Conservation (phyloP, 2,888 invertebrate genomes). For the Tachina lurida region DNA sequence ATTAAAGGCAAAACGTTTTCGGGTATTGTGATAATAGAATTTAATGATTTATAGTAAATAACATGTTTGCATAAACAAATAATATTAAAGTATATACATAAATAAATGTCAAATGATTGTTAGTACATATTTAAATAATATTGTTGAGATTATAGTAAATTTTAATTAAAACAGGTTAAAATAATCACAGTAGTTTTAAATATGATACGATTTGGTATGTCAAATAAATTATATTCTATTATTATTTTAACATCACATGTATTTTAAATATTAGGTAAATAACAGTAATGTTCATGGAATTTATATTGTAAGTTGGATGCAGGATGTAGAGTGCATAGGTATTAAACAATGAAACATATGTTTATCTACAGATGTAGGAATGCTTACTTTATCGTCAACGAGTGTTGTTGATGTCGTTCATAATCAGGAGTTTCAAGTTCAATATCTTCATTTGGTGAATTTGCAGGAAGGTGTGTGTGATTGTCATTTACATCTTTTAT, state of each 20-base stretch:
- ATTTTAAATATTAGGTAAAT: slow-evolving; percentile 31
- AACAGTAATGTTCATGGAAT: slow-evolving; percentile 20
- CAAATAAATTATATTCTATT: slow-evolving; percentile 2
- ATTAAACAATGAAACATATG: slow-evolving; percentile 41
- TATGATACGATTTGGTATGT: slow-evolving; percentile 9
- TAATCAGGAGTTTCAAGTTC: background rate
- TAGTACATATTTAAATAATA: slow-evolving; percentile 53
- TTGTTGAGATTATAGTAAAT: slow-evolving; percentile 52
- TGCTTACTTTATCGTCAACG: slow-evolving; percentile 65
- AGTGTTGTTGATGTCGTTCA: background rate
- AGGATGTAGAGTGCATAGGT: slow-evolving; percentile 47
- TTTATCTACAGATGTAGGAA: slow-evolving; percentile 13
- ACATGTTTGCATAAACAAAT: slow-evolving; percentile 45
- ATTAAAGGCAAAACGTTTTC: slow-evolving; percentile 47
- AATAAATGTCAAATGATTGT: slow-evolving; percentile 43
- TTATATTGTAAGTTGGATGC: slow-evolving; percentile 43
- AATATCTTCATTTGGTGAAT: slow-evolving; percentile 11
- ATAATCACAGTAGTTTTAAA: slow-evolving; percentile 42
- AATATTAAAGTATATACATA: slow-evolving; percentile 14
- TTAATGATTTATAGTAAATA: slow-evolving; percentile 55
- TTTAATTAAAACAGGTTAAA: slow-evolving; percentile 41
- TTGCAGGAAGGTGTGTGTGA: slow-evolving; percentile 69
- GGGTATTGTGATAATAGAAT: slow-evolving; percentile 27
- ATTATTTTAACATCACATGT: background rate
- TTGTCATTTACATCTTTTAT: slow-evolving; percentile 73